Evolutionary conservation across 2,113 vertebrate species (phyloP), one percentile per base, ranked within the genome.

Genomic region (Sus scrofa): DNA sequence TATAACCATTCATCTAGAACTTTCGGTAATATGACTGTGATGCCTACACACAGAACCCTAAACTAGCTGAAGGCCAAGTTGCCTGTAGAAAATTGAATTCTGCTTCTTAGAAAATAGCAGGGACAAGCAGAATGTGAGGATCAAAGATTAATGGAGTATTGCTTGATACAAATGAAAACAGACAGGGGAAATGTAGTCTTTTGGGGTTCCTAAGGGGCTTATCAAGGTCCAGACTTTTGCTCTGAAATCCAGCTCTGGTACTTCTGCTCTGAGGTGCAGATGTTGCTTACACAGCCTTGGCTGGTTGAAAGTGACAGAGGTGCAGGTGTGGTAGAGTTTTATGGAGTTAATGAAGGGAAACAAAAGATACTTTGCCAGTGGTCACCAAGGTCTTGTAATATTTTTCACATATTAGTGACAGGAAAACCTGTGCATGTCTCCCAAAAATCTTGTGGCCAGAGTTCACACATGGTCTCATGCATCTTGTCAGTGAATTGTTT

Each of bases 71-170:
- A 94, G 93, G 11, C 88, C 67, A 85, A 30, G 34, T 92, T 90
- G 65, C n/a, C 24, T 90, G 75, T 62, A 63, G 84, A 92, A 92
- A 96, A 95, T 88, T 92, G 71, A 70, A 96, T 91, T 96, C 73
- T 78, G 30, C 19, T 96, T 24, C 37, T 87, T 86, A 32, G 52
- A 81, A 97, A 91, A 89, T 37, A 96, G n/a, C 26, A 96, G 27
- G 37, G 81, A 85, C 75, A 94, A 73, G 73, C 54, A 95, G 93
- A 94, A 94, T 54, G n/a, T 91, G 50, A 91, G 39, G 85, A 95
- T 96, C 94, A 94, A 68, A 96, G 85, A 95, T 95, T 89, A 96
- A 96, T 96, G 77, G 81, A 19, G 94, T 88, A 93, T 79, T 96
- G 82, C 67, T 90, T 74, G 89, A 88, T 73, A 70, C 32, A 98